Conservation (phyloP, 1,140 invertebrate species). For the Fopius arisanus region DNA sequence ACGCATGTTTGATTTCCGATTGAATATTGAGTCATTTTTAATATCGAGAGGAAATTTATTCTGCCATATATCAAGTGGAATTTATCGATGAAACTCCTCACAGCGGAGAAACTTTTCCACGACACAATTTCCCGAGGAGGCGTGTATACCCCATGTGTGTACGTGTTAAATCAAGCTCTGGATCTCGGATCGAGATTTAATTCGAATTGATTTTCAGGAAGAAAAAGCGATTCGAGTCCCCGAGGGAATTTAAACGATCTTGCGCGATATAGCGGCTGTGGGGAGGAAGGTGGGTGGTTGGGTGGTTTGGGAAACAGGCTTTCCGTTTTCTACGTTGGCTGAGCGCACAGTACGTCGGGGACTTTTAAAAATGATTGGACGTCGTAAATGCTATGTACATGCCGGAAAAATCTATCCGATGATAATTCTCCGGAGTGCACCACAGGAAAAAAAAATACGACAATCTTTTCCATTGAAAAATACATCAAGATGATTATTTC, state of each 20-base stretch:
- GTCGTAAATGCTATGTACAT: conserved; percentile 36
- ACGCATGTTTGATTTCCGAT: not conserved
- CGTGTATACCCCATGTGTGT: not conserved
- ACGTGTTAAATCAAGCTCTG: not conserved
- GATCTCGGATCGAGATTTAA: conserved; percentile 37
- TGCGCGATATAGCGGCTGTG: conserved; percentile 14
- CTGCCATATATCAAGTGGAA: not conserved
- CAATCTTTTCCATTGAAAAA: not conserved
- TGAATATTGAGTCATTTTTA: not conserved
- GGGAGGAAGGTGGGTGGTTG: conserved; percentile 5
- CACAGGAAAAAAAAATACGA: not conserved
- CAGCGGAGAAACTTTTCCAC: not conserved
- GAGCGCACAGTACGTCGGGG: conserved; percentile 32
- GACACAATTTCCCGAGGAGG: not conserved
- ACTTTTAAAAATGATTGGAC: conserved; percentile 53
- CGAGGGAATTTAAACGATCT: conserved; percentile 9
- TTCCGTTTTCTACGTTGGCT: not conserved
- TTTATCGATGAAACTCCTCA: not conserved
- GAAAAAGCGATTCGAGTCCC: conserved; percentile 33
- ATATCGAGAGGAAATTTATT: not conserved
- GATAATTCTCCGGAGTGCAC: not conserved
- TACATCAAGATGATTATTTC: not conserved
- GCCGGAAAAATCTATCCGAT: not conserved
- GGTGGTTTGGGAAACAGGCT: conserved; percentile 22
- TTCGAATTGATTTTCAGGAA: conserved; percentile 41